Evolutionary conservation across 2,113 vertebrate species (phyloP).

Genomic region (Murina feae): DNA sequence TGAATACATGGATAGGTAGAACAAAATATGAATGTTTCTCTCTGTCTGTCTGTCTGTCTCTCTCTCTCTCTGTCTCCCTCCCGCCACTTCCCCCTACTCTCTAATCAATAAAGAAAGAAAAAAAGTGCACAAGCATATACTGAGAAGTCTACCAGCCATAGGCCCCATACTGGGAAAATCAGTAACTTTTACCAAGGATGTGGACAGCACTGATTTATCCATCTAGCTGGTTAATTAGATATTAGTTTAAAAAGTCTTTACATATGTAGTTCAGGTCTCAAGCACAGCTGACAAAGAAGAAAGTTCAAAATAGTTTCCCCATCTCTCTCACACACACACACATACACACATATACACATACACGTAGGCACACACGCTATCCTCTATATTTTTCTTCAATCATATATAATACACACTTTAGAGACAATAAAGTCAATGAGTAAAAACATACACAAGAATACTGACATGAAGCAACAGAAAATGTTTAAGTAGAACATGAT

Average conservation of each 20-base stretch:
- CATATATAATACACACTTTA: background rate
- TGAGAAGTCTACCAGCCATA: background rate
- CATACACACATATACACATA: background rate
- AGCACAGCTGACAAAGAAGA: background rate
- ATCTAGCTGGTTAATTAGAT: background rate
- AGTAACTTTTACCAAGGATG: background rate
- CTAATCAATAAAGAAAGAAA: background rate
- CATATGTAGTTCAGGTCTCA: background rate
- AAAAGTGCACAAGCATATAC: background rate
- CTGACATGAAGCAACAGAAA: background rate
- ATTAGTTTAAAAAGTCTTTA: background rate
- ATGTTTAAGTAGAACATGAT: background rate
- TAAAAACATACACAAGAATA: background rate
- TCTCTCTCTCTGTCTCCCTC: no score
- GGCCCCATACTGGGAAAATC: background rate
- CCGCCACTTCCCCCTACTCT: rapidly evolving
- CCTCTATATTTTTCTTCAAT: background rate
- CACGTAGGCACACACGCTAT: background rate
- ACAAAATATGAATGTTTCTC: background rate
- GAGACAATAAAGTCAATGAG: background rate
- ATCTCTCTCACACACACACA: no score
- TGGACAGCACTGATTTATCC: background rate
- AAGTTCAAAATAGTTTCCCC: background rate
- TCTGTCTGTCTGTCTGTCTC: background rate
- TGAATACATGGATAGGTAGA: background rate